These are phyloP conservation scores for Caenorhabditis doughertyi DNA, from an alignment of 2,888 invertebrate genomes.

Conservation along the genomic window DNA sequence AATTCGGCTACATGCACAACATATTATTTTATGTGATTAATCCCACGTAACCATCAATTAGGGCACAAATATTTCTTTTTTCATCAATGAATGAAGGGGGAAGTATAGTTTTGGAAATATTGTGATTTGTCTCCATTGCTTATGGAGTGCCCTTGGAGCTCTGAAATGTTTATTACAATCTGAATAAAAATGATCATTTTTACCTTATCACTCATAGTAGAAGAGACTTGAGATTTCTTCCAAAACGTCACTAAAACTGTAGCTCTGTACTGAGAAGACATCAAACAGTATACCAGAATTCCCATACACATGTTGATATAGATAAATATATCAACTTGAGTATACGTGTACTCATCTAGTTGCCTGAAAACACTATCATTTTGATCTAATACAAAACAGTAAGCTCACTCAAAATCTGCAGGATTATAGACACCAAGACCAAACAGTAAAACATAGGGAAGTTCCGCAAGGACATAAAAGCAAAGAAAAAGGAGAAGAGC, in stretches of 20 bases:
- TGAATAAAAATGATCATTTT: too few relatives aligned
- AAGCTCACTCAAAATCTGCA: slow-evolving; percentile 36
- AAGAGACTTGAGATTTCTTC: background rate
- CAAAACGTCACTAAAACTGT: slow-evolving; percentile 28
- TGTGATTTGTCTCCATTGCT: too few relatives aligned
- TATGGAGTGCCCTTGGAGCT: too few relatives aligned
- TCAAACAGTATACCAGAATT: slow-evolving; percentile 50
- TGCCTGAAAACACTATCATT: slow-evolving; percentile 32
- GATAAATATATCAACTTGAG: slow-evolving; percentile 51
- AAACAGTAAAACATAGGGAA: slow-evolving; percentile 41
- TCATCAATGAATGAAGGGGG: too few relatives aligned
- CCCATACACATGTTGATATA: slow-evolving; percentile 50
- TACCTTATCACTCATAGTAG: background rate
- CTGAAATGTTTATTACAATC: too few relatives aligned
- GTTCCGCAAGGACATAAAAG: slow-evolving; percentile 43
- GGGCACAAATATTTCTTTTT: too few relatives aligned
- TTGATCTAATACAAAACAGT: background rate
- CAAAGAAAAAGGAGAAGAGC: slow-evolving; percentile 38
- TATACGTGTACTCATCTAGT: slow-evolving; percentile 49
- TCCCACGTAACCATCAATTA: too few relatives aligned
- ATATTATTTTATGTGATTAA: too few relatives aligned
- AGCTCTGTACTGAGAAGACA: slow-evolving; percentile 47
- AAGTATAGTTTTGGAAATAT: too few relatives aligned
- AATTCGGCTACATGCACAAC: too few relatives aligned
- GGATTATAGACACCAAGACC: slow-evolving; percentile 45